phyloP scores from a whole-genome alignment of 2,797 vertebrate genomes.

The Chelidonichthys spinosus region DNA sequence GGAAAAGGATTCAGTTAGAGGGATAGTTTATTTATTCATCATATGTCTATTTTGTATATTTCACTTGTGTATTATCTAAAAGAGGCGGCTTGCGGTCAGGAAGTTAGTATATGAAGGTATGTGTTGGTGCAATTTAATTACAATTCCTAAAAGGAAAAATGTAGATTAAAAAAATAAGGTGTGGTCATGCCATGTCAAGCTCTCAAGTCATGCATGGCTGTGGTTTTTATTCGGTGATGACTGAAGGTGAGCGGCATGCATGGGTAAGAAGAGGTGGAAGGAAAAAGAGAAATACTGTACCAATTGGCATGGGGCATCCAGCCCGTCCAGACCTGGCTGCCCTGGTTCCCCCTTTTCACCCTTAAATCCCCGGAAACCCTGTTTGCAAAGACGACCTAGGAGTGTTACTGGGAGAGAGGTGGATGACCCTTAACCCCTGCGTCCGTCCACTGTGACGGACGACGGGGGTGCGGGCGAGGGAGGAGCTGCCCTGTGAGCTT shows the following conservation, averaged over 20 bases:
- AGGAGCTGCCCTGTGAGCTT: slow-evolving; percentile 81
- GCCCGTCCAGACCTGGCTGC: slow-evolving; percentile 99
- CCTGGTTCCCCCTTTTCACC: slow-evolving; percentile 99
- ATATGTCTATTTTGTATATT: slow-evolving; percentile 16
- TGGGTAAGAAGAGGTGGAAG: slow-evolving; percentile 90
- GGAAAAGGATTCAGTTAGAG: slow-evolving; percentile 62
- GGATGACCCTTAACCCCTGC: slow-evolving; percentile 70
- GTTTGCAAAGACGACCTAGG: slow-evolving; percentile 99
- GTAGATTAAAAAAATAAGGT: slow-evolving; percentile 26
- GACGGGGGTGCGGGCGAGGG: slow-evolving; percentile 40
- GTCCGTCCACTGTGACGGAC: slow-evolving; percentile 56
- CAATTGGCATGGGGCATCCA: slow-evolving; percentile 99
- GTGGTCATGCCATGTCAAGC: slow-evolving; percentile 46
- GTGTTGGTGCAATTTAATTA: slow-evolving; percentile 9
- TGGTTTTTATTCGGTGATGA: slow-evolving; percentile 33
- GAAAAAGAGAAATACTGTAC: slow-evolving; percentile 99
- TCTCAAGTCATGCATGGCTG: slow-evolving; percentile 65
- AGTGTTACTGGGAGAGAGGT: slow-evolving; percentile 94
- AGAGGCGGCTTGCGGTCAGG: slow-evolving; percentile 74
- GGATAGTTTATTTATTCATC: slow-evolving; percentile 29
- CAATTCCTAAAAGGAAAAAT: slow-evolving; percentile 16
- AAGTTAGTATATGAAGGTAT: slow-evolving; percentile 53
- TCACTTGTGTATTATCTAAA: slow-evolving; percentile 25
- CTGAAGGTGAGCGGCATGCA: slow-evolving; percentile 87
- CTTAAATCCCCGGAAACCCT: slow-evolving; percentile 99